Evolutionary conservation across 37 sponge, comb jelly and placozoan genomes (phyloP), one percentile per base, ranked within the genome.

Genomic region (Beroe forskalii): DNA sequence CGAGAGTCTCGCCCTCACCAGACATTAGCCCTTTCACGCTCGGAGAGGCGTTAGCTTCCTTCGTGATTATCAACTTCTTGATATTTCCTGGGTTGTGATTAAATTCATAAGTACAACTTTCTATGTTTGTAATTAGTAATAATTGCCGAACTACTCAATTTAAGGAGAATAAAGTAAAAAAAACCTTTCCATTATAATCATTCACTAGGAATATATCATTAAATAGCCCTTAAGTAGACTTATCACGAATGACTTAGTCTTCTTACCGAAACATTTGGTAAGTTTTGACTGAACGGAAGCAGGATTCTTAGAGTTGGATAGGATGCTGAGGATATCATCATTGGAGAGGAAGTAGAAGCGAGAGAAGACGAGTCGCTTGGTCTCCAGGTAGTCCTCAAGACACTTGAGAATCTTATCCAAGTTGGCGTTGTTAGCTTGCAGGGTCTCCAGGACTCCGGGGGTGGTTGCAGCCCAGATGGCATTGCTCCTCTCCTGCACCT

Each of bases 361-460:
- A 17, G 94, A 90, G 55, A 93, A 95, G 37, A 42, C 91, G n/a
- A 43, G 61, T 41, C 95, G 31, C 64, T 93, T 95, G 1, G 90
- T 90, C 42, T 95, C 95, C 44, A 95, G 91, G 37, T 94, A 95
- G 76, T 93, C 94, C 92, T 95, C 95, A 25, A 95, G 66, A 64
- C 91, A 91, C 66, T 93, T 92, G 33, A 92, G 92, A 17, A 95
- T 94, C 76, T 92, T 93, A 30, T 95, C 95, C 67, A 95, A 60
- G 55, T 94, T 60, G 0, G 80, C 90, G 62, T 91, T 91, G 55
- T 93, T 90, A 31, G 90, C 62, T 37, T 80, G 86, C 8, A 90
- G 64, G 8, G 90, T 61, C 90, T 95, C 94, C 62, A 95, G 90
- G 30, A 94, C 89, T 12, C 95, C 95, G 62, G 94, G 92, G n/a